Percentiles rank a stretch among this genome's conserved stretches.
Conservation (phyloP, 2,113 vertebrate genomes). For the Mormyrus iriodes region DNA sequence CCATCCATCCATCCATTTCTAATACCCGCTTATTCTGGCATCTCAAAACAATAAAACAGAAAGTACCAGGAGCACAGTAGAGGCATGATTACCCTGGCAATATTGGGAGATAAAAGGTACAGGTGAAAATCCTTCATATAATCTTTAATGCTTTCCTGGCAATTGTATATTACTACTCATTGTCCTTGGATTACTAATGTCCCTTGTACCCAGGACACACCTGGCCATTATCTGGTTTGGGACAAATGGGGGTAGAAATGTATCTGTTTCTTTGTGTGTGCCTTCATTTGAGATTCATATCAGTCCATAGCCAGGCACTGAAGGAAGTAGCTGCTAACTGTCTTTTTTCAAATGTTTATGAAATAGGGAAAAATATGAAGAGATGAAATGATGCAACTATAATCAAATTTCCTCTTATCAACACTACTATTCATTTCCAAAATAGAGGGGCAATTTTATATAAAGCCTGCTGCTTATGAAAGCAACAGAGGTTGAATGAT, state of each 20-base stretch:
- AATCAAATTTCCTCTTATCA: conserved; percentile 36
- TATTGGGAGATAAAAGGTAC: not conserved
- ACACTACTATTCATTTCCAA: conserved; percentile 28
- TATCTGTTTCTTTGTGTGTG: not conserved
- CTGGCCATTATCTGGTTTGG: conserved; percentile 7
- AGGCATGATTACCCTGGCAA: not conserved
- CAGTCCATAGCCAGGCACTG: not conserved
- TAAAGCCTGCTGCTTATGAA: conserved; percentile 8
- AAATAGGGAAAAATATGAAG: not conserved
- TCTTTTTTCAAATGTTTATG: not conserved
- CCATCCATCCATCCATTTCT: not conserved
- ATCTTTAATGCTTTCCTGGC: not conserved
- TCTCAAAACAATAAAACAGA: not conserved
- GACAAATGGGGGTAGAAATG: not conserved
- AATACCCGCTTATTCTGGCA: not conserved
- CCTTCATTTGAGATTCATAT: conserved; percentile 15
- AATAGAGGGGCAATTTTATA: conserved; percentile 17
- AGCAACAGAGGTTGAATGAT: conserved; percentile 8
- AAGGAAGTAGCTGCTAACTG: not conserved
- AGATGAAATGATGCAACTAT: conserved; percentile 18
- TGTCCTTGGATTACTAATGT: conserved; percentile 4
- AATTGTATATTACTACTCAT: not conserved
- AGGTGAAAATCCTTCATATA: not conserved
- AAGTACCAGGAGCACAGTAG: not conserved
- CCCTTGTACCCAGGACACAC: not conserved